Conservation (phyloP, 2,797 vertebrate genomes). For the Phrynocephalus forsythii region DNA sequence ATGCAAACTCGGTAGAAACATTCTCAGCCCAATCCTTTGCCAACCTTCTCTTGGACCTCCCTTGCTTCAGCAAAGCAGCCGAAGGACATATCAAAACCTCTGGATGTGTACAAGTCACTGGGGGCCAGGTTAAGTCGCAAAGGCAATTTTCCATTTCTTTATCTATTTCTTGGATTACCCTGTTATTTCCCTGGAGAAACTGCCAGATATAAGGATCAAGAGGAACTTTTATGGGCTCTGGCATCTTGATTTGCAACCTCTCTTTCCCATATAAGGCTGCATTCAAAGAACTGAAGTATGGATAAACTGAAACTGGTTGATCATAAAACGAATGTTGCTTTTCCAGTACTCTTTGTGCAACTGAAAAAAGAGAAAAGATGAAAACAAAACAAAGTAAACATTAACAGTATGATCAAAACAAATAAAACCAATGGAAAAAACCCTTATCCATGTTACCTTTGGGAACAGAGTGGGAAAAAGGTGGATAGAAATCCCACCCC, state of each 20-base stretch:
- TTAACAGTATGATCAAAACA: neutral
- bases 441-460: neutral
- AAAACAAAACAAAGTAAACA: neutral
- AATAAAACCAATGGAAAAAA: neutral
- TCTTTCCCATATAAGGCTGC: conserved; percentile 82
- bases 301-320: conserved; percentile 78
- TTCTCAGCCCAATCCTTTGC: conserved; percentile 80
- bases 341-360: conserved; percentile 69
- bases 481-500: too few relatives aligned
- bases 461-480: neutral
- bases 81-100: conserved; percentile 77
- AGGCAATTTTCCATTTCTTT: conserved; percentile 78
- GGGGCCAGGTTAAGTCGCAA: conserved; percentile 81
- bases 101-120: conserved; percentile 32
- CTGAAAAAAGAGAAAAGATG: conserved; percentile 67
- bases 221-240: conserved; percentile 76
- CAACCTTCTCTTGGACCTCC: conserved; percentile 49
- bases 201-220: conserved; percentile 78
- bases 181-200: conserved; percentile 77
- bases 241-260: conserved; percentile 80
- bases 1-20: conserved; percentile 64
- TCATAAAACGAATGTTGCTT: conserved; percentile 74
- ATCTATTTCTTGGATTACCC: conserved; percentile 73
- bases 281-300: conserved; percentile 79
- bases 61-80: conserved; percentile 72